Evolutionary conservation across 2,888 invertebrate species (phyloP), one percentile per base, ranked within the genome.

Genomic region (Agriopis marginaria): DNA sequence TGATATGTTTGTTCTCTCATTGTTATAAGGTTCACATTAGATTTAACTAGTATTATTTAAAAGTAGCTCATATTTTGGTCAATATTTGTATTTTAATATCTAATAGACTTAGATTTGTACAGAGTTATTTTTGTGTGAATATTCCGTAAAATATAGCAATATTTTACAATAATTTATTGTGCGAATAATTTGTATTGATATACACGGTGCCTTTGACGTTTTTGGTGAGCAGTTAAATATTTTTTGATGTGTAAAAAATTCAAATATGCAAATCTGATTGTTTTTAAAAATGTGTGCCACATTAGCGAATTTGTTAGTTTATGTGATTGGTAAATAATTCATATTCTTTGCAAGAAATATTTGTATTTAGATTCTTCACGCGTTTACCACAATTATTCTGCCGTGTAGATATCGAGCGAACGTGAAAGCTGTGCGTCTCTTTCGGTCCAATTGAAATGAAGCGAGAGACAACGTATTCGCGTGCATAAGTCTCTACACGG

Each of bases 1-100:
- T 73, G 58, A 70, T 66, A 74, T 72, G 66, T 66, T 66, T 56
- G 66, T 75, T 69, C 72, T 82, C 82, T 85, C 84, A 83, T 71
- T 82, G 82, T 63, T 14, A 60, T 84, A 85, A 85, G 86, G 82
- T 82, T 67, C 78, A 85, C 82, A 83, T 75, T 82, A 82, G 82
- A n/a, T 78, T 81, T 1, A 44, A 42, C 17, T 42, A 83, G 81
- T 83, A 84, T 84, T 82, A 82, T 78, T 77, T 66, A 56, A 68
- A 66, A 73, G 68, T 75, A 78, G 70, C 58, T 62, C 50, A 67
- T 56, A 56, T 69, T 62, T 66, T 64, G 73, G 74, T 70, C 77
- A 74, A 78, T 75, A 53, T 11, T 14, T 63, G n/a, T 55, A 12
- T 55, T 61, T 61, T 55, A 59, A 39, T 50, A 60, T 62, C n/a